Evolutionary conservation across 2,797 vertebrate species (phyloP), one percentile per base, ranked within the genome.

Genomic region (Sylvia borin): DNA sequence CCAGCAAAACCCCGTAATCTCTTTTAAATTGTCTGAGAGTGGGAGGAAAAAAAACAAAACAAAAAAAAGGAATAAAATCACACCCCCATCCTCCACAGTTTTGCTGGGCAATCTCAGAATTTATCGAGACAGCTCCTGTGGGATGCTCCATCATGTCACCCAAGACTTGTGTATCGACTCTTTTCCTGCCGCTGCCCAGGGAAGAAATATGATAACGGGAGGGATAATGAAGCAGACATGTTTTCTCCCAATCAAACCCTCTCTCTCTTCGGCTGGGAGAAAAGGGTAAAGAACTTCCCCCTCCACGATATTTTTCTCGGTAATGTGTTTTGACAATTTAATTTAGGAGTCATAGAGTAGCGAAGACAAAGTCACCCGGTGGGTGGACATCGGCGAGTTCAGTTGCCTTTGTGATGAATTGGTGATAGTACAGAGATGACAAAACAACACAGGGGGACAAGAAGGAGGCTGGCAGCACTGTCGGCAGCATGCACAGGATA

Each of bases 271-370:
- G 61, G 90, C 60, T 3, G 38, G 83, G 83, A 94, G 94, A 94
- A 89, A 76, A 96, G 88, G 92, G 92, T 84, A 26, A 84, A 83
- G 92, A 90, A 91, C 94, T 96, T 88, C 55, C 91, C 40, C 86
- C 79, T 84, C n/a, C 13, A 0, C 11, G 38, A 92, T 91, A 90
- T 95, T 95, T 93, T 75, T 96, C 95, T 92, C 91, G 1, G 66
- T 95, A 96, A 97, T 96, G 74, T 50, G 80, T 96, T 96, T 96
- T 96, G 95, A 96, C 96, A 97, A 97, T 97, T 96, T 96, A 97
- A 97, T 97, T 96, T 92, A 74, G 93, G 72, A 97, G 96, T 95
- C 96, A 96, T 88, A 93, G 93, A 95, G 93, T 38, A 80, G 94
- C 31, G 26, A 85, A 95, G 96, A 96, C 95, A 95, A 95, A 97